Evolutionary conservation across 2,113 vertebrate species (phyloP).

Genomic region (Tor tambroides): DNA sequence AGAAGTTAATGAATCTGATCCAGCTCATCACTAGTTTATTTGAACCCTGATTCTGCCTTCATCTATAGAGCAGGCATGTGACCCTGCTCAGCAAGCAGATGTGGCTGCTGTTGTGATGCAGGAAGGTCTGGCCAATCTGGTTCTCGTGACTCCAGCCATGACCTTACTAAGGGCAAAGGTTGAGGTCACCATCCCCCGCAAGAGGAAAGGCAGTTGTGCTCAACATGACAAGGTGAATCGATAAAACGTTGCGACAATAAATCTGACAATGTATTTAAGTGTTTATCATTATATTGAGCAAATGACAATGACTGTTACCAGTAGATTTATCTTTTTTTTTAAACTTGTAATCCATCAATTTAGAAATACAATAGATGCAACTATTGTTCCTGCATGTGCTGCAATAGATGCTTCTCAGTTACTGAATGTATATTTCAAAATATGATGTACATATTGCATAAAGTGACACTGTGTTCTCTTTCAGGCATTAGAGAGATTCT

Average conservation of each 20-base stretch:
- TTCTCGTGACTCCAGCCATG: slow-evolving; percentile 95
- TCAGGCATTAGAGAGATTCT: slow-evolving; percentile 91
- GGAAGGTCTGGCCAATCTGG: slow-evolving; percentile 92
- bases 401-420: too few species aligned
- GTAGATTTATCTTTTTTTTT: too few species aligned
- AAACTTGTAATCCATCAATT: too few species aligned
- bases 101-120: slow-evolving; percentile 97
- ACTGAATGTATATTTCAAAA: background rate
- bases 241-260: background rate
- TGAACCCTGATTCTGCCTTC: background rate
- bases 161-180: slow-evolving; percentile 93
- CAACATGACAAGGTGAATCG: slow-evolving; percentile 87
- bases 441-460: background rate
- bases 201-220: slow-evolving; percentile 89
- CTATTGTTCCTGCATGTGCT: background rate
- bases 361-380: background rate
- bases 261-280: background rate
- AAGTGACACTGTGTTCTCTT: background rate
- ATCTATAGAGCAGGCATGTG: slow-evolving; percentile 89
- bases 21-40: background rate
- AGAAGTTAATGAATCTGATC: background rate
- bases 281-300: background rate
- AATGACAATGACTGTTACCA: background rate
- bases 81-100: slow-evolving; percentile 89
- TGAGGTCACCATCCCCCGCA: slow-evolving; percentile 94